Percentiles rank a stretch among this genome's conserved stretches.
Evolutionary conservation across 2,797 vertebrate genomes (phyloP).

Genomic region (Microctenopoma lineatum): DNA sequence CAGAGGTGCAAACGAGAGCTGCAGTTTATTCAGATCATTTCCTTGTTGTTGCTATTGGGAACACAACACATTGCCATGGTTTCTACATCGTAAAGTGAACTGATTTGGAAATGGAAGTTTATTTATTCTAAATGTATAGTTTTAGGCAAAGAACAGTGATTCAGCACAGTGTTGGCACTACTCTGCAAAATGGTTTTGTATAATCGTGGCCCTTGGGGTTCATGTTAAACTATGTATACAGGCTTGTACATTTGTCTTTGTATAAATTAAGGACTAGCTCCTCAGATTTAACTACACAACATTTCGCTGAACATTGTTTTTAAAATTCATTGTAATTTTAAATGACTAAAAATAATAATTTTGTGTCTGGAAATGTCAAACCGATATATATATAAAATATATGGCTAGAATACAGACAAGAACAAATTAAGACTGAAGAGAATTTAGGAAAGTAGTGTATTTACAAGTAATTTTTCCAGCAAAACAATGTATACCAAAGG

Average conservation of each 20-base stretch:
- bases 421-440: neutral
- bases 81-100: constrained; percentile 5
- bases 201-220: neutral
- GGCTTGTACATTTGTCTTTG: neutral
- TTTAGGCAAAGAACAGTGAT: constrained; percentile 3
- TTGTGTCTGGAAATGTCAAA: too few relatives aligned
- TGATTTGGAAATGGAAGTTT: neutral
- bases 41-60: constrained; percentile 11
- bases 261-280: too few relatives aligned
- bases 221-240: neutral
- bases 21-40: constrained; percentile 8
- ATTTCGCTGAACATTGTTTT: too few relatives aligned
- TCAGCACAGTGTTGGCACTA: neutral
- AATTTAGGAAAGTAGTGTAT: constrained; percentile 1
- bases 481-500: neutral
- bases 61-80: neutral
- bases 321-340: too few relatives aligned
- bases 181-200: neutral
- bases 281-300: too few relatives aligned
- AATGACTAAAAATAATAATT: too few relatives aligned
- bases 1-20: constrained; percentile 12
- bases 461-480: neutral
- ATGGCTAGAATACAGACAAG: too few relatives aligned
- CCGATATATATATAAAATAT: too few relatives aligned
- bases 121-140: neutral